Conservation (phyloP, 2,797 vertebrate species). For the Sciurus carolinensis region DNA sequence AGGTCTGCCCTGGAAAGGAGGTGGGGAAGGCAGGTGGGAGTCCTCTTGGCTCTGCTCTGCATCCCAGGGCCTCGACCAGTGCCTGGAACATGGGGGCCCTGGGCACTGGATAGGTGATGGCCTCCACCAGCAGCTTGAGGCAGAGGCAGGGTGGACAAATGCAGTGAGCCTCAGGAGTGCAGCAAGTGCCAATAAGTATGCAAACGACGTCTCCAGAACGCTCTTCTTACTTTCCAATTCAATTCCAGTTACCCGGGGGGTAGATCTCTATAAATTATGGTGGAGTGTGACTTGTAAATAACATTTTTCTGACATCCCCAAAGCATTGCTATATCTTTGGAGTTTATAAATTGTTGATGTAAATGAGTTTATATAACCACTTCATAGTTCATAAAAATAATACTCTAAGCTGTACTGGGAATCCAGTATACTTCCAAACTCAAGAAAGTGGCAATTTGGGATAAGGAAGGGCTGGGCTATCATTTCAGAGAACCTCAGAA, state of each 20-base stretch:
- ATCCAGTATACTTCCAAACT: neutral
- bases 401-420: neutral
- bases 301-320: slow-evolving; percentile 67
- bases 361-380: slow-evolving; percentile 60
- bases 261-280: slow-evolving; percentile 62
- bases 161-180: accelerated
- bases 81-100: neutral
- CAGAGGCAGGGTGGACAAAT: too few relatives aligned
- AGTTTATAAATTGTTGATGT: slow-evolving; percentile 54
- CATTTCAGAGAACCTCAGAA: too few relatives aligned
- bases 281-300: slow-evolving; percentile 66
- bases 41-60: too few relatives aligned
- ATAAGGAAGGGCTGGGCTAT: neutral
- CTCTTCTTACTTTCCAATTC: slow-evolving; percentile 39
- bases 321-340: slow-evolving; percentile 54
- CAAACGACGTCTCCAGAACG: neutral
- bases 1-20: too few relatives aligned
- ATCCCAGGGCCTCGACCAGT: accelerated
- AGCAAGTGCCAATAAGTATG: slow-evolving; percentile 65
- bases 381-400: slow-evolving; percentile 52
- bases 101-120: accelerated
- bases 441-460: neutral
- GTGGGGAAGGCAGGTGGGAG: too few relatives aligned
- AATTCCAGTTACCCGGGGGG: slow-evolving; percentile 57
- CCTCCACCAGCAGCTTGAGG: neutral